Evolutionary conservation across 2,888 invertebrate species (phyloP).

Genomic region (Drosophila eohydei): DNA sequence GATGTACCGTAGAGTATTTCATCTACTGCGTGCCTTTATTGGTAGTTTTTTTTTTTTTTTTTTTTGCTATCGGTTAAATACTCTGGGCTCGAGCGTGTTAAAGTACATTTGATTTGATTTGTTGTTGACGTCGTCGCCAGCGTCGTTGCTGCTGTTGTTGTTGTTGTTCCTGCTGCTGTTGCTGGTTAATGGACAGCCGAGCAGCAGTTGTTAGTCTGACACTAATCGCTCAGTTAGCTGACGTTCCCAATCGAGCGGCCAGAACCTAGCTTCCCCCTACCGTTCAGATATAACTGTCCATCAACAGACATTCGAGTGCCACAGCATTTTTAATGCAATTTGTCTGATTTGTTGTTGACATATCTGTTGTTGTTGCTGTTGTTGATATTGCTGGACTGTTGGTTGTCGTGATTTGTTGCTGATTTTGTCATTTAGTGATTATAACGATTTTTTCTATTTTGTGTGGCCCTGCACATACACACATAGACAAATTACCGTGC

Average conservation of each 20-base stretch:
- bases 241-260: conserved; percentile 26
- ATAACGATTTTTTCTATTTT: conserved; percentile 45
- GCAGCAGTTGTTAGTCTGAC: conserved; percentile 63
- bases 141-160: conserved; percentile 27
- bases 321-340: conserved; percentile 80
- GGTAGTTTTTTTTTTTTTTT: conserved; percentile 10
- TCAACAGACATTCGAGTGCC: conserved; percentile 71
- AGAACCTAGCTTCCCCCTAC: neutral
- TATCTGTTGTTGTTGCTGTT: conserved; percentile 52
- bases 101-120: conserved; percentile 80
- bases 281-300: conserved; percentile 49
- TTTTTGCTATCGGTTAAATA: conserved; percentile 68
- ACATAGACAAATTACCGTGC: conserved; percentile 36
- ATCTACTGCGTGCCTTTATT: neutral
- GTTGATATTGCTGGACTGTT: conserved; percentile 42
- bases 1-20: conserved; percentile 2
- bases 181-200: conserved; percentile 69
- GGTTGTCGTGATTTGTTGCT: conserved; percentile 79
- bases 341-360: conserved; percentile 81
- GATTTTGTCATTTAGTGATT: conserved; percentile 80
- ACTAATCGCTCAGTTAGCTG: conserved; percentile 78
- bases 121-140: conserved; percentile 64
- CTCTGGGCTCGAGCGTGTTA: conserved; percentile 71
- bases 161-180: conserved; percentile 28
- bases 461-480: neutral